Percentiles rank a stretch among this genome's conserved stretches.
Evolutionary conservation across 2,888 invertebrate genomes (phyloP).

Genomic region (Netelia fuscicornis): DNA sequence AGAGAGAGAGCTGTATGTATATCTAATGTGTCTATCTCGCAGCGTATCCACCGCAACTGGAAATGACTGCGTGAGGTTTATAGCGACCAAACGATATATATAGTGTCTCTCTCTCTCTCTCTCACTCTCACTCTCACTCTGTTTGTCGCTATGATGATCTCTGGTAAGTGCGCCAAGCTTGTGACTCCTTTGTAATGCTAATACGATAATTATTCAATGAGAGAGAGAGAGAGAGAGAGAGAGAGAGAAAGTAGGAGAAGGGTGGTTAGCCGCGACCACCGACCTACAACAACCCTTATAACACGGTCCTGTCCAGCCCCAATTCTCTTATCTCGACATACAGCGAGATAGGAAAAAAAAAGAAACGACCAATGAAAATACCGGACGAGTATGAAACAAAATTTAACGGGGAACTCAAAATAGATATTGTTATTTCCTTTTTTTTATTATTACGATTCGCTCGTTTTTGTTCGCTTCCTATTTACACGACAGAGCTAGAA

Average conservation of each 20-base stretch:
- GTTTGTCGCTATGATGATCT: neutral
- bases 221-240: neutral
- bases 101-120: neutral
- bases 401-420: no score
- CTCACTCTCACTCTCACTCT: conserved; percentile 29
- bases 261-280: conserved; percentile 18
- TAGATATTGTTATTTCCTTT: no score
- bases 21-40: neutral
- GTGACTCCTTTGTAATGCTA: conserved; percentile 80
- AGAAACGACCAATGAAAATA: no score
- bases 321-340: neutral
- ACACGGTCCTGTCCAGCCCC: conserved; percentile 8
- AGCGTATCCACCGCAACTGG: neutral
- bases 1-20: neutral
- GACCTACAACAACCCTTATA: conserved; percentile 19
- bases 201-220: conserved; percentile 78
- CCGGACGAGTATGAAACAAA: no score
- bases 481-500: neutral
- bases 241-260: neutral
- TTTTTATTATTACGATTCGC: no score
- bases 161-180: conserved; percentile 59
- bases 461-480: no score
- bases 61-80: neutral
- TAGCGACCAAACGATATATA: neutral
- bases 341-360: neutral